A percentile compares a stretch with the other conserved stretches of the same genome.
These are phyloP conservation scores for Castor canadensis DNA, from an alignment of 2,113 vertebrate genomes.

Conservation along the genomic window DNA sequence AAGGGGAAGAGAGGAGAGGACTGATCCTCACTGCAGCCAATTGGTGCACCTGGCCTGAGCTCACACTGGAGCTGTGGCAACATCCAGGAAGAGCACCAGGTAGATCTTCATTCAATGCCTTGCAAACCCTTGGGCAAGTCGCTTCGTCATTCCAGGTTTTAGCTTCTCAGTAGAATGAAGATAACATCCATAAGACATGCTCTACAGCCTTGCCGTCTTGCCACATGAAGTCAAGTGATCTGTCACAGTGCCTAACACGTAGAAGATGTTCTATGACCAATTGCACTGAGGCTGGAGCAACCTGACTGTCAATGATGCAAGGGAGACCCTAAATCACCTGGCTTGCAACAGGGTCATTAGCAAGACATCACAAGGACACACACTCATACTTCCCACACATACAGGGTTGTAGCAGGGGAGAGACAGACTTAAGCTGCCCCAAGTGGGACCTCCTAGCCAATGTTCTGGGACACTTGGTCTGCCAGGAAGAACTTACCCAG, in stretches of 20 bases:
- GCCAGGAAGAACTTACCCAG: accelerated
- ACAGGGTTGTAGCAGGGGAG: accelerated
- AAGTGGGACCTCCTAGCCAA: neutral
- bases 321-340: neutral
- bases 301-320: accelerated
- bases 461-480: accelerated
- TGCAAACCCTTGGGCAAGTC: no score
- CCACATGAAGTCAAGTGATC: neutral
- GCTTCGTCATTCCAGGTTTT: accelerated
- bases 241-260: neutral
- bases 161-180: neutral
- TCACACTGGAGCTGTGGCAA: neutral
- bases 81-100: neutral
- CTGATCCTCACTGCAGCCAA: neutral
- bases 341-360: accelerated
- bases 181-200: accelerated
- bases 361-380: neutral
- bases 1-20: neutral
- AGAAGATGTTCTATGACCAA: neutral
- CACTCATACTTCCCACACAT: accelerated
- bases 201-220: neutral
- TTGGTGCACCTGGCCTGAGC: neutral
- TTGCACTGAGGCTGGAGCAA: neutral
- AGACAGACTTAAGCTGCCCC: neutral
- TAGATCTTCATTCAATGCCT: no score